phyloP scores from a whole-genome alignment of 2,888 invertebrate genomes.

The Galeruca laticollis region DNA sequence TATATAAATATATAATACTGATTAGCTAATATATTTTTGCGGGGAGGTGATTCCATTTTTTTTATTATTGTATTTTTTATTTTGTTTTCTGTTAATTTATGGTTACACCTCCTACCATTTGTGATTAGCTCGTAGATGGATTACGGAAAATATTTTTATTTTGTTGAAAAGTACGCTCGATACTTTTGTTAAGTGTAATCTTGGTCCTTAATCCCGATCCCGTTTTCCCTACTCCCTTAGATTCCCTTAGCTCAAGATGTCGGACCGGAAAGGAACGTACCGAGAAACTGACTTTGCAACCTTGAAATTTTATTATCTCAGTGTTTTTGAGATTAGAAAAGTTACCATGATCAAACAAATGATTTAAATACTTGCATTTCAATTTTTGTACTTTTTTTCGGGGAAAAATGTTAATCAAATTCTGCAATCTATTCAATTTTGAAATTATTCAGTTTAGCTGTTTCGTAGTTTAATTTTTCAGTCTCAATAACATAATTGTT shows the following conservation, averaged over 20 bases:
- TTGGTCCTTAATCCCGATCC: conserved; percentile 25
- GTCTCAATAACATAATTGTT: too few species aligned
- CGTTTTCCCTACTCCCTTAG: conserved; percentile 1
- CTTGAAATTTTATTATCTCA: conserved; percentile 2
- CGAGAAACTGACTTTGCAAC: conserved; percentile 15
- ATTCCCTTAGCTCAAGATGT: conserved; percentile 30
- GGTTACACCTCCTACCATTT: conserved; percentile 14
- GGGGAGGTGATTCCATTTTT: conserved; percentile 31
- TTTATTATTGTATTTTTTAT: conserved; percentile 27
- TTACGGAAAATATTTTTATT: conserved; percentile 27
- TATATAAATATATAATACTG: conserved; percentile 25
- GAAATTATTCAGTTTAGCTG: too few species aligned
- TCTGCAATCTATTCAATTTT: too few species aligned
- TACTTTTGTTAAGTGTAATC: conserved; percentile 40
- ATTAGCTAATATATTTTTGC: conserved; percentile 34
- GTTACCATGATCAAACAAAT: too few species aligned
- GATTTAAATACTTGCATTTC: too few species aligned
- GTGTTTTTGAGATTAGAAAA: neutral
- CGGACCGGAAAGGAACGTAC: conserved; percentile 41
- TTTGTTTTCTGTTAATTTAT: conserved; percentile 38
- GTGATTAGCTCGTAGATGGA: conserved; percentile 16
- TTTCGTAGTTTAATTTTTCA: too few species aligned
- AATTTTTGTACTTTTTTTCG: too few species aligned
- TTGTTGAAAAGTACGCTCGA: conserved; percentile 35
- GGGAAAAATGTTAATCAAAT: too few species aligned